These are phyloP conservation scores for Phytoseiulus persimilis DNA, from an alignment of 2,888 invertebrate genomes.

Conservation along the genomic window DNA sequence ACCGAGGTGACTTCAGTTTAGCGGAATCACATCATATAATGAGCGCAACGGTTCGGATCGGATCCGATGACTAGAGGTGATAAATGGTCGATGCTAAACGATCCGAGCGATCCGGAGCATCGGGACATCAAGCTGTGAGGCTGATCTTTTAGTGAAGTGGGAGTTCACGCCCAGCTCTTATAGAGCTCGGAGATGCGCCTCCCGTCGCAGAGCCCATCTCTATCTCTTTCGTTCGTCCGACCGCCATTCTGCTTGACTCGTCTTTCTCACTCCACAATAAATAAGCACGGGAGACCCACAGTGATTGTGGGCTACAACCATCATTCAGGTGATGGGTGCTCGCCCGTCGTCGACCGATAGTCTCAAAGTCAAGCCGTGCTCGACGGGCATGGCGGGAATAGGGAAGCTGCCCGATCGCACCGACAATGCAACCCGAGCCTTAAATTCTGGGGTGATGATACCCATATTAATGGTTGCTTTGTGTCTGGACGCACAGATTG, in stretches of 20 bases:
- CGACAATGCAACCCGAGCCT: background rate
- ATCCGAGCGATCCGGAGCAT: background rate
- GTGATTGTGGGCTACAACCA: conserved; percentile 5
- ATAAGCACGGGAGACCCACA: background rate
- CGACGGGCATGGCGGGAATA: background rate
- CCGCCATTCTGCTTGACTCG: background rate
- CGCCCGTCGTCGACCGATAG: background rate
- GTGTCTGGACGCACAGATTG: background rate
- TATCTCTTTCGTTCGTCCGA: background rate
- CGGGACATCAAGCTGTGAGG: background rate
- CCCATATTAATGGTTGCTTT: conserved; percentile 30
- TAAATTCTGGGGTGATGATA: conserved; percentile 14
- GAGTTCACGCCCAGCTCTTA: conserved; percentile 5
- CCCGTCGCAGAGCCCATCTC: background rate
- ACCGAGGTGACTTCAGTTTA: no score
- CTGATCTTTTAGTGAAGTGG: background rate
- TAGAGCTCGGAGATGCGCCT: background rate
- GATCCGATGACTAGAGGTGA: background rate
- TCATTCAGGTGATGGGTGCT: conserved; percentile 5
- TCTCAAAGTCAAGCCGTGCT: background rate
- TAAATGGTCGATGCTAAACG: background rate
- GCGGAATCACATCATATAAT: background rate
- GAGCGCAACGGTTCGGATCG: background rate
- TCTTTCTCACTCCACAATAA: background rate
- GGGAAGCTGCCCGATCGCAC: background rate